Evolutionary conservation across 2,113 vertebrate species (phyloP).

Genomic region (Orycteropus afer): DNA sequence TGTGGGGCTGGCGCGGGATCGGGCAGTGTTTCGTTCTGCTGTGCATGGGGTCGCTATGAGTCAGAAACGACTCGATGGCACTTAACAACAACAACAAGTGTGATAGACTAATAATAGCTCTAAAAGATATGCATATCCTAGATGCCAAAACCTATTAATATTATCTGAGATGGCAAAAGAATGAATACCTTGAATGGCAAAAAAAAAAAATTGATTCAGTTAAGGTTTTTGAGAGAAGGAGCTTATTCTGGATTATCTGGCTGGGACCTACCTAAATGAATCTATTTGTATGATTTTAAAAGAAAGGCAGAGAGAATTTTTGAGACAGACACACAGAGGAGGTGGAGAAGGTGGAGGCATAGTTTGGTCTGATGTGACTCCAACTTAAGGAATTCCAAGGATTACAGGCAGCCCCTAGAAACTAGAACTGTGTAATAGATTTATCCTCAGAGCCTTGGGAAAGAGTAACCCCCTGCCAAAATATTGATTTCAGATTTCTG

Average conservation of each 20-base stretch:
- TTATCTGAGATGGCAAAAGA: background rate
- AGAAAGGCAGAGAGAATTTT: background rate
- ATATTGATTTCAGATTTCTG: constrained; percentile 3
- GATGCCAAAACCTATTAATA: background rate
- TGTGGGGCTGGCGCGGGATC: too few species aligned
- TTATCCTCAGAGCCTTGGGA: background rate
- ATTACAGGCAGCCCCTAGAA: background rate
- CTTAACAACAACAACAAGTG: background rate
- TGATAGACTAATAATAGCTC: background rate
- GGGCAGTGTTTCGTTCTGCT: too few species aligned
- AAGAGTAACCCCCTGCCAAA: background rate
- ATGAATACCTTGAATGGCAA: background rate
- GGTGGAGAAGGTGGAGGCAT: background rate
- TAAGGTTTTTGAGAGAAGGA: background rate
- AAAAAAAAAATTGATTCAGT: background rate
- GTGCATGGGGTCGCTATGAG: too few species aligned
- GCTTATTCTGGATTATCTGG: background rate
- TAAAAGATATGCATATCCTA: background rate
- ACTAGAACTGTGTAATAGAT: background rate
- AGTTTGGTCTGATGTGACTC: background rate
- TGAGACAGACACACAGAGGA: background rate
- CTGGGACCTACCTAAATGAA: background rate
- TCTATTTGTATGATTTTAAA: background rate
- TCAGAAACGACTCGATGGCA: too few species aligned
- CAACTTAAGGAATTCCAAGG: background rate